phyloP scores from a whole-genome alignment of 2,113 vertebrate species.

The Erythrocebus patas region DNA sequence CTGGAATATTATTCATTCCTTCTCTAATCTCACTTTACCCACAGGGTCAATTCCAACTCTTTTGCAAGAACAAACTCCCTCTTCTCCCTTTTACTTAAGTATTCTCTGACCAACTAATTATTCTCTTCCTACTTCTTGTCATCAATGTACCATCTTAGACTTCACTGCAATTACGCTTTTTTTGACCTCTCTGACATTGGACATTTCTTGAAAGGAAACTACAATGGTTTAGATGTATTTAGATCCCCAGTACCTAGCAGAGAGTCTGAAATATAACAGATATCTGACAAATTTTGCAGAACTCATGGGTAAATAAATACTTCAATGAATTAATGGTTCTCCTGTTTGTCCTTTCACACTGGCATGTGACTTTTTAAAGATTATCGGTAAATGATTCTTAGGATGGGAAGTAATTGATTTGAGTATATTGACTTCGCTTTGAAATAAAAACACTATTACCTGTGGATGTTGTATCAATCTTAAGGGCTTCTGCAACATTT shows the following conservation, averaged over 20 bases:
- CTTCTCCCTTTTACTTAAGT: not conserved
- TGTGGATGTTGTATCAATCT: not conserved
- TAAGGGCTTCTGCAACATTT: not conserved
- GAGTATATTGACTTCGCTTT: not conserved
- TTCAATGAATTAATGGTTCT: not conserved
- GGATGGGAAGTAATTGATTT: not conserved
- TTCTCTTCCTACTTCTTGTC: not conserved
- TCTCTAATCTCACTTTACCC: not conserved
- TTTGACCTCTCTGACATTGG: slow-evolving; percentile 16
- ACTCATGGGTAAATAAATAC: not conserved
- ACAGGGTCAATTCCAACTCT: not conserved
- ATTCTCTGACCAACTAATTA: not conserved
- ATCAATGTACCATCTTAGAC: not conserved
- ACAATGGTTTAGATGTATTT: not conserved
- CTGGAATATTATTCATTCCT: not conserved
- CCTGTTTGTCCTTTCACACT: not conserved
- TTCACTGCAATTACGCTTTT: not conserved
- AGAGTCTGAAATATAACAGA: not conserved
- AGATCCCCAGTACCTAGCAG: not conserved
- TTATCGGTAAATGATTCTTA: not conserved
- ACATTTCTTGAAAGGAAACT: not conserved
- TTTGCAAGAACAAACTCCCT: not conserved
- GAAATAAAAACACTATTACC: not conserved
- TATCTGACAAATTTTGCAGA: not conserved
- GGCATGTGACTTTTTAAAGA: not conserved